Percentiles rank a stretch among this genome's conserved stretches.
Evolutionary conservation across 2,888 invertebrate genomes (phyloP).

Genomic region (Pharmacophagus antenor): DNA sequence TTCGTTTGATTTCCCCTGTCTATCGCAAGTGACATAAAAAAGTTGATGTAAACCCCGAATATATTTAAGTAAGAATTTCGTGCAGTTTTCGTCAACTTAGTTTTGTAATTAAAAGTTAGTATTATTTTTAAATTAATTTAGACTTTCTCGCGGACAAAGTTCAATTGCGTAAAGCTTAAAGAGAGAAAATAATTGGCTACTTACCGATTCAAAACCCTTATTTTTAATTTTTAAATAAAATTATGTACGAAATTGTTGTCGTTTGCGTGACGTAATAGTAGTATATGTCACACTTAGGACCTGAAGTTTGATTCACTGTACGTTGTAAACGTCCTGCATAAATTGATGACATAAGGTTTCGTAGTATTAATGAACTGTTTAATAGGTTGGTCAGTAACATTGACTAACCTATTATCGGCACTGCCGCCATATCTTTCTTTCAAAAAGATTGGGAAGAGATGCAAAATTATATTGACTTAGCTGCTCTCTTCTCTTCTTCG

Average conservation of each 20-base stretch:
- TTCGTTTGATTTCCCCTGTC: no score
- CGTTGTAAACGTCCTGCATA: neutral
- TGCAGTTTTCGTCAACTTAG: conserved; percentile 1
- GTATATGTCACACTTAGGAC: neutral
- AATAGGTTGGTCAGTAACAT: no score
- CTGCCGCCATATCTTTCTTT: no score
- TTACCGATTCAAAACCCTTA: conserved; percentile 21
- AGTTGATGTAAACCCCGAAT: neutral
- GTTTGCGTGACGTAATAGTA: neutral
- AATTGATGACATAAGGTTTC: neutral
- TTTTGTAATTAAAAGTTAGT: conserved; percentile 25
- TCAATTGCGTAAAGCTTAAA: conserved; percentile 18
- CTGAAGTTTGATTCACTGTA: neutral
- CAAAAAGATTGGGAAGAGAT: no score
- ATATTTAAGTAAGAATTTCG: neutral
- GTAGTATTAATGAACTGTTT: no score
- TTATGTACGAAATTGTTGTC: no score
- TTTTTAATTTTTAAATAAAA: neutral
- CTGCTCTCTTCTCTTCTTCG: no score
- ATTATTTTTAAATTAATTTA: conserved; percentile 23
- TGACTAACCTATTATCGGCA: no score
- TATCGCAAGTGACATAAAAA: neutral
- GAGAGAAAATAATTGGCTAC: conserved; percentile 27
- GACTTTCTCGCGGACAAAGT: conserved; percentile 12
- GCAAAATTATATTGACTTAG: no score